These are phyloP conservation scores for Micromesistius poutassou DNA, from an alignment of 2,797 vertebrate genomes.

Conservation along the genomic window DNA sequence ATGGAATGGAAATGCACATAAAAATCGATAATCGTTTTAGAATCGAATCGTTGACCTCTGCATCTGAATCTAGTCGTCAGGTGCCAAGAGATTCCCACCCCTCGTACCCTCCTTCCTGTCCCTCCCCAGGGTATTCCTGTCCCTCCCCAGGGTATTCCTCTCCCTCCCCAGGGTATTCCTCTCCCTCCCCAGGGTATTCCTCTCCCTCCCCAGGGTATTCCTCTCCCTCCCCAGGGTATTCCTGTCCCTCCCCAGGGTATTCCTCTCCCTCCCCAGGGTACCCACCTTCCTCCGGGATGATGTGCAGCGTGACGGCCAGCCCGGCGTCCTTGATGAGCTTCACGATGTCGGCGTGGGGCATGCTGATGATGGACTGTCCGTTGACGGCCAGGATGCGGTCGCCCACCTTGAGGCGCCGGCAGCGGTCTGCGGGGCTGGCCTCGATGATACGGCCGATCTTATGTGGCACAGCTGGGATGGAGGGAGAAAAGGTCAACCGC, in stretches of 20 bases:
- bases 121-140: no score
- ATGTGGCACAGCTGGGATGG: slow-evolving; percentile 89
- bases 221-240: no score
- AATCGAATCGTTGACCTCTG: no score
- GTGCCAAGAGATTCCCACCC: no score
- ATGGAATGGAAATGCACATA: no score
- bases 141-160: slow-evolving; percentile 74
- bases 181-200: no score
- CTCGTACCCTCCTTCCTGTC: neutral
- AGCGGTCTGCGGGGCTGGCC: slow-evolving; percentile 96
- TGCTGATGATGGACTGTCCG: slow-evolving; percentile 97
- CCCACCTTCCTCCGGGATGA: slow-evolving; percentile 98
- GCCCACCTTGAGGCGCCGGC: slow-evolving; percentile 95
- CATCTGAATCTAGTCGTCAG: no score
- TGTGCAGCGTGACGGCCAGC: slow-evolving; percentile 95
- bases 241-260: no score
- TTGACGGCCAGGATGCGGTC: slow-evolving; percentile 99
- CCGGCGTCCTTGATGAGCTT: slow-evolving; percentile 99
- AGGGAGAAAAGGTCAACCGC: slow-evolving; percentile 22
- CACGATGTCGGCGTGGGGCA: slow-evolving; percentile 99
- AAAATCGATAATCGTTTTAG: no score
- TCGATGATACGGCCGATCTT: slow-evolving; percentile 99
- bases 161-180: no score
- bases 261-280: neutral
- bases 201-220: neutral